Evolutionary conservation across 2,888 invertebrate species (phyloP).

Genomic region (Suillia variegata): DNA sequence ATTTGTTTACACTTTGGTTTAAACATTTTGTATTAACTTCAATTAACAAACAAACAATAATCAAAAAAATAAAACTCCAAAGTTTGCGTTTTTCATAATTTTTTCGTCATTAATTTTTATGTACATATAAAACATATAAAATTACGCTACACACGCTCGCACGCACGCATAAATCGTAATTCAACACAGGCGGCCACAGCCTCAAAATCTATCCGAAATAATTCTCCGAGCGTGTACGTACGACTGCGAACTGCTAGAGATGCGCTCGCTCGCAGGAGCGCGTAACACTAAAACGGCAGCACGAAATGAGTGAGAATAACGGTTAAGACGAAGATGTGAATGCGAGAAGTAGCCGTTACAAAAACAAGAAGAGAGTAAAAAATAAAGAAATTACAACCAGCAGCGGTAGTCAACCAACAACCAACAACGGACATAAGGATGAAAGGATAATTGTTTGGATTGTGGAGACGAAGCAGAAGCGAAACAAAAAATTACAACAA

Average conservation of each 20-base stretch:
- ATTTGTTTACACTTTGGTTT: too few species aligned
- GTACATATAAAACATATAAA: constrained; percentile 8
- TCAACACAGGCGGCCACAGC: constrained; percentile 22
- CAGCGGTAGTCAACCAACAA: too few species aligned
- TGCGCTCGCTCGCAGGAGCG: constrained; percentile 3
- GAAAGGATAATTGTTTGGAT: constrained; percentile 10
- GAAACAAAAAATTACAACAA: constrained; percentile 2
- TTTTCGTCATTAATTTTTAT: constrained; percentile 15
- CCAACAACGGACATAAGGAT: constrained; percentile 6
- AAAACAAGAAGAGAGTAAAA: constrained; percentile 9
- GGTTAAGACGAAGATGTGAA: not conserved
- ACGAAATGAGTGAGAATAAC: not conserved
- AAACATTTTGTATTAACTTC: too few species aligned
- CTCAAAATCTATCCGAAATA: constrained; percentile 12
- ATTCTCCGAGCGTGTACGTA: constrained; percentile 3
- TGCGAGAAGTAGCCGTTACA: not conserved
- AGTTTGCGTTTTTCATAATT: not conserved
- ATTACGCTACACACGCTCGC: constrained; percentile 13
- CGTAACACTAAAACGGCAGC: constrained; percentile 4
- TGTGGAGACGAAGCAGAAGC: not conserved
- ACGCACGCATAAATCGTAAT: constrained; percentile 10
- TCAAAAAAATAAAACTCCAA: too few species aligned
- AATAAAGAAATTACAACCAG: too few species aligned
- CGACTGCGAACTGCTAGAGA: not conserved
- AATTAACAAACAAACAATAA: too few species aligned